Evolutionary conservation across 2,888 invertebrate species (phyloP).

Genomic region (Theodoxus fluviatilis): DNA sequence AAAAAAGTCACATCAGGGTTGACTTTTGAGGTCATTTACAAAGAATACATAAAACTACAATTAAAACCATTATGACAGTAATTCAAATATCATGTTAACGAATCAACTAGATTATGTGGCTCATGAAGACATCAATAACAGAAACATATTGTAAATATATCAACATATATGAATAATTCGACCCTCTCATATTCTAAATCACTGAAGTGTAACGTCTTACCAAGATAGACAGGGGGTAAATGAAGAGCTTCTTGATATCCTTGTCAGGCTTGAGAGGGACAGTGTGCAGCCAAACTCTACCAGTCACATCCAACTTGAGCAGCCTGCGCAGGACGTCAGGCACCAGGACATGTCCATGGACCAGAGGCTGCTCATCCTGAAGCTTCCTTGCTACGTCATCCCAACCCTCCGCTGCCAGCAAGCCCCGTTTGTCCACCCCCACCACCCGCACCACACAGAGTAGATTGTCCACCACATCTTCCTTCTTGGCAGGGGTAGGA

Average conservation of each 20-base stretch:
- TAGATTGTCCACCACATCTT: constrained; percentile 19
- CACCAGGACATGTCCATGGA: constrained; percentile 46
- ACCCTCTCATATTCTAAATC: background rate
- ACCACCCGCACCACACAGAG: constrained; percentile 48
- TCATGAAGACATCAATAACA: no score
- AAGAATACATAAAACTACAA: no score
- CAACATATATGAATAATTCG: background rate
- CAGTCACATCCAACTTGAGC: constrained; percentile 48
- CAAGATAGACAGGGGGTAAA: constrained; percentile 44
- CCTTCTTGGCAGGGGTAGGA: background rate
- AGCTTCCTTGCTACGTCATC: constrained; percentile 36
- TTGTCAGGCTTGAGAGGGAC: constrained; percentile 23
- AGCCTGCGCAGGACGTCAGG: constrained; percentile 49
- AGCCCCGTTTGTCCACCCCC: constrained; percentile 43
- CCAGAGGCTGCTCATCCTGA: constrained; percentile 40
- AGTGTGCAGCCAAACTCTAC: constrained; percentile 50
- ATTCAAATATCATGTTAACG: no score
- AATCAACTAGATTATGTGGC: no score
- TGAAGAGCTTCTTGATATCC: constrained; percentile 32
- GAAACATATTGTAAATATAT: background rate
- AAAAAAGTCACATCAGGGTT: background rate
- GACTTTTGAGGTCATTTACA: no score
- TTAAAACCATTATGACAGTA: no score
- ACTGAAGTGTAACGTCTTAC: constrained; percentile 34
- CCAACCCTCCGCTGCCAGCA: constrained; percentile 37